Base-by-base conservation (phyloP, 2,797 vertebrate genomes). In the Eupleurogrammus muticus region DNA sequence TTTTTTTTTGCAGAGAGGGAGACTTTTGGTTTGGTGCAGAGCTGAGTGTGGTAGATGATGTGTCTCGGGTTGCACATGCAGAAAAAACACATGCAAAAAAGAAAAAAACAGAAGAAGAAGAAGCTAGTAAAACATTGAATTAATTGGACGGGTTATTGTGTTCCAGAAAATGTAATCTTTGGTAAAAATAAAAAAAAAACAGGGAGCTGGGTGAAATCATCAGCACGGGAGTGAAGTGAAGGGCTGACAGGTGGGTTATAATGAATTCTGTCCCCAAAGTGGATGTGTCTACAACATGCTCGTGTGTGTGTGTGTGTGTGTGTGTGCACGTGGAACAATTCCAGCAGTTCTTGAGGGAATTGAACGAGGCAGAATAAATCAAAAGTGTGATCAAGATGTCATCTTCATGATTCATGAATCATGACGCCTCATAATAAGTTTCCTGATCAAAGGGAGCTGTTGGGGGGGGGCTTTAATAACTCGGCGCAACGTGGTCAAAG, bases 351-450 rank as follows among this genome's bases (percentile, higher is more conserved):
- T 81, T 84, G 51, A 80, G 66, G 50, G 70, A 89, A 93, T 89
- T 88, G 88, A 88, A 89, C 58, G 65, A 87, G 82, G 88, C 75
- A 80, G 79, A 92, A 92, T 87, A 87, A 92, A 91, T 92, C 89
- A 91, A 57, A n/a, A 76, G 76, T 55, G 83, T 87, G 82, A 91
- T 92, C 89, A 90, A 86, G 86, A 92, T 92, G 88, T 88, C 86
- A 88, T 90, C 88, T 82, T 73, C 75, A 90, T 86, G 77, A 81
- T 90, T 91, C 93, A 92, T 87, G 92, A 91, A 92, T 90, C 90
- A 90, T 90, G 87, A 90, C 82, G 78, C 79, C 80, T 88, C 82
- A 82, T 90, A 89, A 89, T 89, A 89, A 83, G 78, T 81, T 91
- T 84, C 73, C 74, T 87, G 85, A 86, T 88, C 77, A 88, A 90